Percentiles rank a stretch among this genome's conserved stretches.
These are phyloP conservation scores for Drosophila borborema DNA, from an alignment of 2,888 invertebrate genomes.

Conservation along the genomic window DNA sequence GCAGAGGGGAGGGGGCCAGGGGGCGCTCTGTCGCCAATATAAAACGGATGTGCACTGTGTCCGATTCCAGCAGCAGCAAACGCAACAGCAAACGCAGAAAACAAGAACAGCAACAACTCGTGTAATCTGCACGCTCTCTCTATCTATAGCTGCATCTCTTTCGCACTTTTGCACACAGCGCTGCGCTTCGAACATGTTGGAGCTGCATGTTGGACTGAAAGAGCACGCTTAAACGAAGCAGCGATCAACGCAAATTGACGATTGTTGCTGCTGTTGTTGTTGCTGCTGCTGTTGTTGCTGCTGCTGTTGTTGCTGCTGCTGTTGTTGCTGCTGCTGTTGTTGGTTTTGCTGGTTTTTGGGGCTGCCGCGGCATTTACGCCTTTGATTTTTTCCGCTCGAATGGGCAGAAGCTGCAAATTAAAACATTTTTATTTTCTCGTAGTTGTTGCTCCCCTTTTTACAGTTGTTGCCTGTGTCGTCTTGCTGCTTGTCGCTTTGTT, in stretches of 20 bases:
- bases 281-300: conserved; percentile 22
- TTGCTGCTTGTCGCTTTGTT: conserved; percentile 43
- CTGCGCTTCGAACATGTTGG: conserved; percentile 64
- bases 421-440: conserved; percentile 68
- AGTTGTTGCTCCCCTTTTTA: conserved; percentile 45
- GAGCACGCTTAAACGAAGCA: conserved; percentile 34
- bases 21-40: conserved; percentile 75
- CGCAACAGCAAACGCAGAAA: conserved; percentile 12
- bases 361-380: conserved; percentile 64
- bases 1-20: background rate
- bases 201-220: conserved; percentile 34
- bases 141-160: background rate
- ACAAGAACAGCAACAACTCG: conserved; percentile 26
- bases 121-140: conserved; percentile 48
- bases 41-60: conserved; percentile 70
- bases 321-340: conserved; percentile 19
- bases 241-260: conserved; percentile 41
- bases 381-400: conserved; percentile 80
- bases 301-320: conserved; percentile 11
- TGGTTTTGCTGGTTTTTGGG: conserved; percentile 20
- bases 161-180: conserved; percentile 21
- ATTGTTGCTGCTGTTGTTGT: conserved; percentile 11
- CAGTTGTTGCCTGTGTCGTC: conserved; percentile 38
- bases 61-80: conserved; percentile 3
- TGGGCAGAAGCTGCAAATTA: conserved; percentile 82